Conservation (phyloP, 2,888 invertebrate genomes). For the Watsonalla binaria region DNA sequence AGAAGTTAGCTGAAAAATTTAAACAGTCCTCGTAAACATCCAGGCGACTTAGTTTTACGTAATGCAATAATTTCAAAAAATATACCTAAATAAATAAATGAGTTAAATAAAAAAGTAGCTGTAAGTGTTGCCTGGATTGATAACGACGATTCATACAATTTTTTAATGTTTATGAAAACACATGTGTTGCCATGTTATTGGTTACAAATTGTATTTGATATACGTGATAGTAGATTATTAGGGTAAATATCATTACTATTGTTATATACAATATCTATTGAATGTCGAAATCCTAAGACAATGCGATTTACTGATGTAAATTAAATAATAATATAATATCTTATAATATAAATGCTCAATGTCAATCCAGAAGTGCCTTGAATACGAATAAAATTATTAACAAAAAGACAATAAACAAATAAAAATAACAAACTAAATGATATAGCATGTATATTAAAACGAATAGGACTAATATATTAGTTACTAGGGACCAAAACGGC, state of each 20-base stretch:
- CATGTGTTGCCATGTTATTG: slow-evolving; percentile 70
- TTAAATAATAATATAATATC: slow-evolving; percentile 28
- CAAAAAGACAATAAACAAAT: slow-evolving; percentile 20
- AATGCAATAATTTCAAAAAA: slow-evolving; percentile 2
- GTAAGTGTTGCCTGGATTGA: slow-evolving; percentile 53
- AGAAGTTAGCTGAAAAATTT: not conserved
- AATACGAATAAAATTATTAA: slow-evolving; percentile 19
- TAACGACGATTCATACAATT: slow-evolving; percentile 23
- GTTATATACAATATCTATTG: slow-evolving; percentile 24
- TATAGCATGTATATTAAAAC: slow-evolving; percentile 6
- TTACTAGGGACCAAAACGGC: slow-evolving; percentile 29
- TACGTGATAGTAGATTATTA: slow-evolving; percentile 56
- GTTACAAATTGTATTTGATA: slow-evolving; percentile 51
- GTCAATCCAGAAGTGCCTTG: slow-evolving; percentile 70
- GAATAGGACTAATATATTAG: slow-evolving; percentile 10
- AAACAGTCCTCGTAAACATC: slow-evolving; percentile 2
- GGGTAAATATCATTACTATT: slow-evolving; percentile 23
- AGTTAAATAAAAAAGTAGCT: slow-evolving; percentile 34
- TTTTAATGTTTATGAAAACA: slow-evolving; percentile 26
- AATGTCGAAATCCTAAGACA: slow-evolving; percentile 35
- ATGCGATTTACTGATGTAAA: slow-evolving; percentile 14
- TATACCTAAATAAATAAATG: slow-evolving; percentile 29
- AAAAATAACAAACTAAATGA: slow-evolving; percentile 4
- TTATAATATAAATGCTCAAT: slow-evolving; percentile 53
- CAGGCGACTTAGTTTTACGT: slow-evolving; percentile 5